phyloP scores from a whole-genome alignment of 2,797 vertebrate genomes.

The Trematomus bernacchii region DNA sequence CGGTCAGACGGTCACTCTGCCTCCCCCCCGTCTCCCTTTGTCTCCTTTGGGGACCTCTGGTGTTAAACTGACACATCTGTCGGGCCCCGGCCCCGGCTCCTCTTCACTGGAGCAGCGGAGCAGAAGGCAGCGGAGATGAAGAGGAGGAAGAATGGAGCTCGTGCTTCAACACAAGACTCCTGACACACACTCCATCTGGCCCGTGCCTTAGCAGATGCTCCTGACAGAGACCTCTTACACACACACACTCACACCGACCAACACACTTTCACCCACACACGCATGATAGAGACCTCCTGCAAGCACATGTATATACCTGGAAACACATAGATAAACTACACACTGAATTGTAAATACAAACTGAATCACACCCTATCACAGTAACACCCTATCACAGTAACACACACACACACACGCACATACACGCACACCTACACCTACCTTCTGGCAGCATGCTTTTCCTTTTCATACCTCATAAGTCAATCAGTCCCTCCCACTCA shows the following conservation, averaged over 20 bases:
- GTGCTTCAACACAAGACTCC: slow-evolving; percentile 78
- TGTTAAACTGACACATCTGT: slow-evolving; percentile 77
- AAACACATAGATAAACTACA: slow-evolving; percentile 9
- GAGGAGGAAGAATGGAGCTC: slow-evolving; percentile 55
- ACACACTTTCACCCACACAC: slow-evolving; percentile 15
- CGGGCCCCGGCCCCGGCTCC: slow-evolving; percentile 12
- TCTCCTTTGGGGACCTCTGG: slow-evolving; percentile 32
- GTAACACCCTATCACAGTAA: too few species aligned
- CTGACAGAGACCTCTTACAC: slow-evolving; percentile 44
- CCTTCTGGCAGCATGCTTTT: slow-evolving; percentile 41
- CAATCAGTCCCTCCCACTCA: slow-evolving; percentile 62
- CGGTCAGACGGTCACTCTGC: slow-evolving; percentile 39
- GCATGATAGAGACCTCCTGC: neutral
- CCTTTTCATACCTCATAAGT: slow-evolving; percentile 67
- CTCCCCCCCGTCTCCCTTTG: slow-evolving; percentile 53
- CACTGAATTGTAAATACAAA: neutral
- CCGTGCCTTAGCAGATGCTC: slow-evolving; percentile 83
- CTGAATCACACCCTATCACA: neutral
- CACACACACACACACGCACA: slow-evolving; percentile 16
- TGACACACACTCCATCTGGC: slow-evolving; percentile 84
- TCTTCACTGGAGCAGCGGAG: slow-evolving; percentile 52
- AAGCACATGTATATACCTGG: neutral
- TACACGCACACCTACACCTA: slow-evolving; percentile 26
- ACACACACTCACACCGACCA: slow-evolving; percentile 31
- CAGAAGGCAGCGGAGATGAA: slow-evolving; percentile 17